Evolutionary conservation across 2,888 invertebrate species (phyloP).

Genomic region (Dynastes tityus): DNA sequence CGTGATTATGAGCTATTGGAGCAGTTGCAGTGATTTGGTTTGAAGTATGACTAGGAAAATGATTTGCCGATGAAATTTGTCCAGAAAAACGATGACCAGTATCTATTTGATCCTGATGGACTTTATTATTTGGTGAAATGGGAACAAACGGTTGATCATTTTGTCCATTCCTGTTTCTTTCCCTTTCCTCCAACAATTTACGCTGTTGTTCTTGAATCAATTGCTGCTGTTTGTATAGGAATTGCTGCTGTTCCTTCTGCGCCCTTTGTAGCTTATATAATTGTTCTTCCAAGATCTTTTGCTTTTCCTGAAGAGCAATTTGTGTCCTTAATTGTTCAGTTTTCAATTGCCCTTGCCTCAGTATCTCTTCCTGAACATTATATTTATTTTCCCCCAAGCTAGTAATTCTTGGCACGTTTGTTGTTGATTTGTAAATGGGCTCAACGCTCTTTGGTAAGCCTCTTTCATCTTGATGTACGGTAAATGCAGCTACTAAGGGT

Average conservation of each 20-base stretch:
- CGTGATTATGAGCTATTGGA: slow-evolving; percentile 27
- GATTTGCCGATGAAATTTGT: slow-evolving; percentile 34
- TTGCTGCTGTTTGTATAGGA: slow-evolving; percentile 78
- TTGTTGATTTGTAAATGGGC: slow-evolving; percentile 77
- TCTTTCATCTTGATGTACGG: slow-evolving; percentile 86
- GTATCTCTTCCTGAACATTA: slow-evolving; percentile 53
- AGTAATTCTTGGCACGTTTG: slow-evolving; percentile 58
- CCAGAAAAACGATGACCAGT: slow-evolving; percentile 13
- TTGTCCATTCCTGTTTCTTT: slow-evolving; percentile 55
- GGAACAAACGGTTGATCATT: slow-evolving; percentile 11
- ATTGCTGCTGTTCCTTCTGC: slow-evolving; percentile 80
- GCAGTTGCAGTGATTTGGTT: background rate
- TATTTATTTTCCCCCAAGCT: slow-evolving; percentile 56
- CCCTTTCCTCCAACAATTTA: slow-evolving; percentile 64
- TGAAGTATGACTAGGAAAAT: background rate
- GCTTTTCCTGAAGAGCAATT: slow-evolving; percentile 77
- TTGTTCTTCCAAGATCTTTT: slow-evolving; percentile 72
- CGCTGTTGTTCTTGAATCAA: slow-evolving; percentile 67
- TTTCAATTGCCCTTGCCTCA: slow-evolving; percentile 56
- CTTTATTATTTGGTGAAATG: slow-evolving; percentile 46
- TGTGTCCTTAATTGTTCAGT: slow-evolving; percentile 61
- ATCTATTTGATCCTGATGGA: slow-evolving; percentile 12
- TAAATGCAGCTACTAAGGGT: slow-evolving; percentile 88
- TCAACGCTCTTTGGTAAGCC: slow-evolving; percentile 87
- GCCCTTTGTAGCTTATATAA: slow-evolving; percentile 77